These are phyloP conservation scores for Nanorana parkeri DNA, from an alignment of 2,113 vertebrate species.

Conservation along the genomic window DNA sequence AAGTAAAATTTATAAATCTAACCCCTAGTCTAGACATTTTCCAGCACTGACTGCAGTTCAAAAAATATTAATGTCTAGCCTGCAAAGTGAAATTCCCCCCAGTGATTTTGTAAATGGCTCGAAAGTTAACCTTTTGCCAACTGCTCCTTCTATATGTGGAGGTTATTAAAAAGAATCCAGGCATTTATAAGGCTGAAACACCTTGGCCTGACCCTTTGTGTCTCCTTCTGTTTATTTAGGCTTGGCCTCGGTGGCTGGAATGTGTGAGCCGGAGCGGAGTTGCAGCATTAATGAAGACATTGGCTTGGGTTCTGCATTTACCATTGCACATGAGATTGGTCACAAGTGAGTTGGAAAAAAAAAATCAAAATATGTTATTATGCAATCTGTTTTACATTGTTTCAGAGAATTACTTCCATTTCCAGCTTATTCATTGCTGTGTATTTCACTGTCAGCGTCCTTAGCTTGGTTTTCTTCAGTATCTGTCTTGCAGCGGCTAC, in stretches of 20 bases:
- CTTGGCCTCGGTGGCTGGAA: constrained; percentile 98
- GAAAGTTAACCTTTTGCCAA: constrained; percentile 85
- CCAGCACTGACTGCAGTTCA: constrained; percentile 84
- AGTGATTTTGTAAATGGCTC: constrained; percentile 84
- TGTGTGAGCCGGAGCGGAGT: constrained; percentile 98
- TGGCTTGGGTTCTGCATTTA: constrained; percentile 97
- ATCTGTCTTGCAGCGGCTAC: not conserved
- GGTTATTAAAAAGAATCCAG: constrained; percentile 82
- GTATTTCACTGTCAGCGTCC: constrained; percentile 30
- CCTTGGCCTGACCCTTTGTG: constrained; percentile 85
- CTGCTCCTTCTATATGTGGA: constrained; percentile 78
- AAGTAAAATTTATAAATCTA: constrained; percentile 94
- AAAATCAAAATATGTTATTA: constrained; percentile 70
- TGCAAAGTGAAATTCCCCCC: constrained; percentile 82
- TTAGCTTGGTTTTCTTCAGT: constrained; percentile 28
- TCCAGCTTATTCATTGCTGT: constrained; percentile 43
- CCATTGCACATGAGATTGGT: constrained; percentile 98
- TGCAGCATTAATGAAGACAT: constrained; percentile 99
- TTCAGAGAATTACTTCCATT: constrained; percentile 44
- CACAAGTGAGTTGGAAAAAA: constrained; percentile 93
- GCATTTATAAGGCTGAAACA: constrained; percentile 83
- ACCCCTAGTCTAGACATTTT: constrained; percentile 93
- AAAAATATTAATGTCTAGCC: constrained; percentile 85
- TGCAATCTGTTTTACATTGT: constrained; percentile 59
- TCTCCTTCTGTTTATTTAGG: constrained; percentile 88